Base-by-base conservation (phyloP, 2,888 invertebrate genomes). In the Cephus runcator region DNA sequence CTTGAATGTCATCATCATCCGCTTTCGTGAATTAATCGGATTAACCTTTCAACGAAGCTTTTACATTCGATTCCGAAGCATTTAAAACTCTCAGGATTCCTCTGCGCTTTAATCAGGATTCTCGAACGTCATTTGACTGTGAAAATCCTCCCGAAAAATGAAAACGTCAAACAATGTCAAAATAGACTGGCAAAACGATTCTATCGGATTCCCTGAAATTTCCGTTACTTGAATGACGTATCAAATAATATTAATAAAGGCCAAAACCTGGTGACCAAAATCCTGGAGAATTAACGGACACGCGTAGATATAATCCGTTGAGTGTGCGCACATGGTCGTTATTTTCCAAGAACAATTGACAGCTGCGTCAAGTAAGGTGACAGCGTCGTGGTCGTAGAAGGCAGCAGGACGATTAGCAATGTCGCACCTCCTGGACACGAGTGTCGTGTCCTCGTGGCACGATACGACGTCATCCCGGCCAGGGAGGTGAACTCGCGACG, bases 341-440 rank as follows among this genome's bases (percentile, higher is more conserved):
- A 56, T 56, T 56, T 56, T 56, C 56, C 40, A 23, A 23, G 56
- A 56, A 56, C 56, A 56, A 56, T 56, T 56, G 56, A 23, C 56
- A 56, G 56, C 23, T 56, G 56, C 9, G 56, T 56, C 23, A 56
- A 56, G 23, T 23, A 23, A 9, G 2, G 56, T 56, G 56, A 56
- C 56, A 56, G 56, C 56, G 23, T 56, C 23, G 56, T 23, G 56
- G 9, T 56, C 56, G 23, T 56, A 6, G 56, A 56, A 56, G 9
- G 15, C 23, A 56, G 56, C 56, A 56, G 56, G 56, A 56, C 56
- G 56, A 56, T 23, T 23, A 56, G 56, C 23, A 4, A 56, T 23
- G 56, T 56, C 9, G 80, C 78, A 81, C 81, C 74, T 79, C 34
- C 74, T 12, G 35, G 36, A 74, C 34, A 34, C 74, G 69, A 35